These are phyloP conservation scores for Xyrauchen texanus DNA, from an alignment of 2,113 vertebrate species.

Conservation along the genomic window DNA sequence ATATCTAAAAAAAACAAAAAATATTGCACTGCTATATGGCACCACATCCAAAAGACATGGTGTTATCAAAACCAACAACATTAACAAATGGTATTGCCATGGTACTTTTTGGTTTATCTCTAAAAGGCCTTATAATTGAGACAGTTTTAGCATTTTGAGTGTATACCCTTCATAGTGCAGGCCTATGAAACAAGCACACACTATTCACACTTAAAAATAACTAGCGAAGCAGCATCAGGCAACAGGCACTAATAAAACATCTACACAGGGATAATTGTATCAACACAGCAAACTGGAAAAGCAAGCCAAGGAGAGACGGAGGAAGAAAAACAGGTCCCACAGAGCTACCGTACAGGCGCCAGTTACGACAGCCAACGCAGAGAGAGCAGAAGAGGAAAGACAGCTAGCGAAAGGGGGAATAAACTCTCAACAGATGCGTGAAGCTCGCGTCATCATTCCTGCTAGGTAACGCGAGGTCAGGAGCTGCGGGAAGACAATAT, in stretches of 20 bases:
- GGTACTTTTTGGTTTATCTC: no score
- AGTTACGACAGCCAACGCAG: conserved; percentile 72
- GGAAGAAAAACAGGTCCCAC: conserved; percentile 78
- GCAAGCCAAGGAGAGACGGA: conserved; percentile 53
- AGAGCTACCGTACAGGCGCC: conserved; percentile 82
- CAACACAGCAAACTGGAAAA: conserved; percentile 61
- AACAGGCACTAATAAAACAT: conserved; percentile 71
- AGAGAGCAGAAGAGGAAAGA: conserved; percentile 50
- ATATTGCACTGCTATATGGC: no score
- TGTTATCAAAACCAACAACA: no score
- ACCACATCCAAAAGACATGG: no score
- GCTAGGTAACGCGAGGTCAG: conserved; percentile 85
- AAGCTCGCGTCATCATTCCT: conserved; percentile 86
- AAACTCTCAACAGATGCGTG: conserved; percentile 84
- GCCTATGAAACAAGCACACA: neutral
- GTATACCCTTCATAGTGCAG: neutral
- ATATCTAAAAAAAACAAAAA: no score
- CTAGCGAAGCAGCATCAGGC: conserved; percentile 62
- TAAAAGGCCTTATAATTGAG: no score
- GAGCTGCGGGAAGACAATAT: conserved; percentile 85
- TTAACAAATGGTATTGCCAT: no score
- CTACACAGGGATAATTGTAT: conserved; percentile 71
- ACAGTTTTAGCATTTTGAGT: no score
- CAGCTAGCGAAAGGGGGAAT: conserved; percentile 48
- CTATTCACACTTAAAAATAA: conserved; percentile 62